Evolutionary conservation across 2,888 invertebrate species (phyloP).

Genomic region (Tenthredo livida): DNA sequence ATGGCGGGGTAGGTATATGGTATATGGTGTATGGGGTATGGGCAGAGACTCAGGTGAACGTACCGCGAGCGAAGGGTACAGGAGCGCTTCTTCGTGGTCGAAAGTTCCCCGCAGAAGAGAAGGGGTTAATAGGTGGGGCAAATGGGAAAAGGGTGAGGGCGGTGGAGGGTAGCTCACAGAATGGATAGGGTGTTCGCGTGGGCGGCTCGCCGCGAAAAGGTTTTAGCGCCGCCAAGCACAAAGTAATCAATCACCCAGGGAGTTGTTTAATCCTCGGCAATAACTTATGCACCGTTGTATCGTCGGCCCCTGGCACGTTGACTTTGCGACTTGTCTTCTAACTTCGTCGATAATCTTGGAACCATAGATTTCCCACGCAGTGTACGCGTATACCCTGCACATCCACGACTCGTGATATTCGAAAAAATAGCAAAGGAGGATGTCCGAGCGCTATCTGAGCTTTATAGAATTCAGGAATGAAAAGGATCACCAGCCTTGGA

Average conservation of each 20-base stretch:
- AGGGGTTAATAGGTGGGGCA: constrained; percentile 46
- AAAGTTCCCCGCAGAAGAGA: constrained; percentile 33
- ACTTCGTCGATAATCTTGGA: constrained; percentile 39
- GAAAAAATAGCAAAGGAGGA: not conserved
- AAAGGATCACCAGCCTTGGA: not conserved
- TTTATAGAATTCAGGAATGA: not conserved
- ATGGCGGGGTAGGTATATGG: not conserved
- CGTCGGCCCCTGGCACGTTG: constrained; percentile 41
- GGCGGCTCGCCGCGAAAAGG: constrained; percentile 67
- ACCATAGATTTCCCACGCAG: not conserved
- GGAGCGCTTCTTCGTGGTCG: constrained; percentile 33
- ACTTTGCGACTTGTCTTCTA: constrained; percentile 41
- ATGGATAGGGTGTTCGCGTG: constrained; percentile 58
- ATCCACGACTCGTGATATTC: not conserved
- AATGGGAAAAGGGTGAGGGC: constrained; percentile 34
- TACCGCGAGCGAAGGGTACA: constrained; percentile 52
- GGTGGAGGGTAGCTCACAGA: constrained; percentile 29
- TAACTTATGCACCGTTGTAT: constrained; percentile 64
- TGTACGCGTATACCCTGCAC: too few relatives aligned
- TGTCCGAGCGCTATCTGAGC: not conserved
- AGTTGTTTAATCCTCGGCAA: constrained; percentile 72
- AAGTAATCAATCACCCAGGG: constrained; percentile 72
- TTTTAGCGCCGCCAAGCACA: constrained; percentile 69
- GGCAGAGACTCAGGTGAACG: constrained; percentile 38
- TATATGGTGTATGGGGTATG: not conserved